A percentile compares a stretch with the other conserved stretches of the same genome.
These are phyloP conservation scores for Petrocephalus microphthalmus DNA, from an alignment of 2,113 vertebrate genomes.

Conservation along the genomic window DNA sequence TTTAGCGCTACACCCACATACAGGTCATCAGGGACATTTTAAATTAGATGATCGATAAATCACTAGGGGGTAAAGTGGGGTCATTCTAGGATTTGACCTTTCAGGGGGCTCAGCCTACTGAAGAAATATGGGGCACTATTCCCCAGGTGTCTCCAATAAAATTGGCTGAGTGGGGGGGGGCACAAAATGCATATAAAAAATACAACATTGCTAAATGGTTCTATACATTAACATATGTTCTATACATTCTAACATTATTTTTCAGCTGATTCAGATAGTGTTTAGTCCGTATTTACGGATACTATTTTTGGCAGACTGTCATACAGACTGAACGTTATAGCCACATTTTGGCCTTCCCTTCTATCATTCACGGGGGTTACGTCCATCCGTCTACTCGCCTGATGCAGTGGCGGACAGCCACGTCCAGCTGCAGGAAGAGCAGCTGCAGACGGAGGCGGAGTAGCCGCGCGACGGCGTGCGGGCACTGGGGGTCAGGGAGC, in stretches of 20 bases:
- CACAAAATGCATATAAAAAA: neutral
- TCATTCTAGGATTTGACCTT: neutral
- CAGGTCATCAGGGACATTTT: neutral
- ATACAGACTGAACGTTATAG: neutral
- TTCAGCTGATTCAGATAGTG: neutral
- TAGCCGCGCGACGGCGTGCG: slow-evolving; percentile 45
- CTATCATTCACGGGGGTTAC: neutral
- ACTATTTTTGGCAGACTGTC: neutral
- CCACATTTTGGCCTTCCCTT: neutral
- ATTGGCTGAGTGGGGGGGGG: neutral
- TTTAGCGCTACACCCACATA: neutral
- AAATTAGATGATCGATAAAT: neutral
- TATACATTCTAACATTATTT: no score
- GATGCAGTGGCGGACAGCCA: slow-evolving; percentile 52
- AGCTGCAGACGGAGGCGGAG: slow-evolving; percentile 55
- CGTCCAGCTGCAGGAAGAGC: slow-evolving; percentile 58
- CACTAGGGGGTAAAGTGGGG: neutral
- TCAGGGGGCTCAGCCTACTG: neutral
- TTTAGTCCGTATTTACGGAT: neutral
- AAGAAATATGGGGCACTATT: neutral
- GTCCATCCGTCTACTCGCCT: slow-evolving; percentile 38
- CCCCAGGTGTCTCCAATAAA: neutral
- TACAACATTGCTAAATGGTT: neutral
- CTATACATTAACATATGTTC: no score
- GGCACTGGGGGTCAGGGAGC: slow-evolving; percentile 53